Base-by-base conservation (phyloP, 2,888 invertebrate species). In the Entomobrya multifasciata region DNA sequence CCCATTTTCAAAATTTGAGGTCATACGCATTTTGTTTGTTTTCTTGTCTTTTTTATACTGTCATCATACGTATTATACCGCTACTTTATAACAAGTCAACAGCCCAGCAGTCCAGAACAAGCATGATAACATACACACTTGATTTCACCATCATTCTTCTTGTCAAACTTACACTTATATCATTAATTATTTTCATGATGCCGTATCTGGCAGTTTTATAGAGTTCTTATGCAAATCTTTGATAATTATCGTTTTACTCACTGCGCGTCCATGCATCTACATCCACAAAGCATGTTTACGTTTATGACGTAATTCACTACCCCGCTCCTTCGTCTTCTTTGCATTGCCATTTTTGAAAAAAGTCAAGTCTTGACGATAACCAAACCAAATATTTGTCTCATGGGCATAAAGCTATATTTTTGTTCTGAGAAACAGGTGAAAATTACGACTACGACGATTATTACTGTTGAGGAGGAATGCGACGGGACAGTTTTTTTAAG, bases 141-240 rank as follows among this genome's bases (percentile, higher is more conserved):
- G 27, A 55, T 77, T 57, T 22, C 30, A 41, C 13, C 47, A 0
- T 30, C 49, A 65, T 78, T 27, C 57, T 17, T 78, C 78, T 74
- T 74, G 74, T 74, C 60, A 78, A 36, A 65, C 30, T 15, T 30
- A 44, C 47, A 65, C 47, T 49, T 65, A 49, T 30, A 47, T 17
- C 62, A 47, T 47, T 62, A 44, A 30, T 62, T 62, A 78, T 47
- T 47, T 78, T 65, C 47, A 27, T 47, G 20, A 15, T 6, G 30
- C 30, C 27, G 36, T 41, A 36, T 67, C 67, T 52, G 52, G 30
- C 80, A 36, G 17, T 80, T 80, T 80, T 80, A 80, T 80, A 67
- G 80, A 10, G 22, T 55, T 80, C 60, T 30, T 67, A 80, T 80
- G 80, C 36, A 80, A 80, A 80, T 80, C 17, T 44, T 11, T 74